Conservation (phyloP, 2,113 vertebrate species). For the Gambusia affinis region DNA sequence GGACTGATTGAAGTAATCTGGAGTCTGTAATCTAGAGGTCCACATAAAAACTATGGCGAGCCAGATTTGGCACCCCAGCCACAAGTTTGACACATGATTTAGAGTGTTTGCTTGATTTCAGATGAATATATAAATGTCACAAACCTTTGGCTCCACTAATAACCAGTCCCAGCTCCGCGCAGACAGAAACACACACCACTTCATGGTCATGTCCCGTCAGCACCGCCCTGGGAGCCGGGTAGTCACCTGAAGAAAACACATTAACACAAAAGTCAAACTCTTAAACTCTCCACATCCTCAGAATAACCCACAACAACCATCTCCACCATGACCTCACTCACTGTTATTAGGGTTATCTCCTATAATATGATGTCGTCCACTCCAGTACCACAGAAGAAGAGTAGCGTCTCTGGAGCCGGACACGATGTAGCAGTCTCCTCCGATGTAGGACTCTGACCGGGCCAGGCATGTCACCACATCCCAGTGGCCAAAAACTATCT, state of each 20-base stretch:
- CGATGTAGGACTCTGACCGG: slow-evolving; percentile 96
- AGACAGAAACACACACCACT: slow-evolving; percentile 94
- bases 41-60: too few relatives aligned
- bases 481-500: slow-evolving; percentile 99
- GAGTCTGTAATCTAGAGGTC: too few relatives aligned
- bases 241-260: slow-evolving; percentile 85
- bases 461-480: slow-evolving; percentile 98
- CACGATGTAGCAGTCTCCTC: slow-evolving; percentile 98
- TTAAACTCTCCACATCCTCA: not conserved
- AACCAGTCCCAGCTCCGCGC: slow-evolving; percentile 95
- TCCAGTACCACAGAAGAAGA: slow-evolving; percentile 98
- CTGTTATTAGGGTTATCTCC: slow-evolving; percentile 99
- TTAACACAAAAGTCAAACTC: not conserved
- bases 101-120: not conserved
- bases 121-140: slow-evolving; percentile 34
- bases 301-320: not conserved
- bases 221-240: slow-evolving; percentile 94
- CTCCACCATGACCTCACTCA: slow-evolving; percentile 73
- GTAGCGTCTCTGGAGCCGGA: slow-evolving; percentile 96
- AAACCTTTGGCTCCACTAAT: slow-evolving; percentile 99
- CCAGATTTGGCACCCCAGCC: too few relatives aligned
- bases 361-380: slow-evolving; percentile 96
- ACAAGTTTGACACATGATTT: too few relatives aligned
- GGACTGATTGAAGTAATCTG: too few relatives aligned
- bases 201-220: slow-evolving; percentile 97